Percentiles rank a stretch among this genome's conserved stretches.
Conservation (phyloP, 2,797 vertebrate genomes). For the Astyanax mexicanus region DNA sequence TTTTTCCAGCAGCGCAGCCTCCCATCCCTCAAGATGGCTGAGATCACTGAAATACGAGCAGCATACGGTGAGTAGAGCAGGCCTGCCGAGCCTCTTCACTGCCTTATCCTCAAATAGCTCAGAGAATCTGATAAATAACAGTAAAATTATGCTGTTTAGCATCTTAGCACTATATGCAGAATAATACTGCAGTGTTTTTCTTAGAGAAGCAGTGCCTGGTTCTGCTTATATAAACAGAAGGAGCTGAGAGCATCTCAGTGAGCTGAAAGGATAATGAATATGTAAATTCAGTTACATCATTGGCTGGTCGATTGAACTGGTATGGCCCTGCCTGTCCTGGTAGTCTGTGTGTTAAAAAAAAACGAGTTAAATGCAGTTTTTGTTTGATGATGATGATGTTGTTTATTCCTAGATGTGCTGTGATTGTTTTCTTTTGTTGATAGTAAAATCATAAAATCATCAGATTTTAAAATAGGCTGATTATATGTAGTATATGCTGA, state of each 20-base stretch:
- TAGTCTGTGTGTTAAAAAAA: no score
- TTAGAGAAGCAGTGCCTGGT: neutral
- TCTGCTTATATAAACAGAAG: neutral
- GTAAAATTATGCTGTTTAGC: neutral
- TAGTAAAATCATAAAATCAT: no score
- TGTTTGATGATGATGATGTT: conserved; percentile 17
- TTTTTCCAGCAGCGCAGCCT: conserved; percentile 53
- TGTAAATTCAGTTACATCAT: neutral
- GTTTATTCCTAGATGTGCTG: neutral
- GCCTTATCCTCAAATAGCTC: neutral
- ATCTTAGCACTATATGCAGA: neutral
- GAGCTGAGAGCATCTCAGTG: neutral
- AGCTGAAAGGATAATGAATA: neutral
- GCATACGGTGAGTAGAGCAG: conserved; percentile 75
- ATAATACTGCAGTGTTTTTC: neutral
- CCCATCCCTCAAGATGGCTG: conserved; percentile 80
- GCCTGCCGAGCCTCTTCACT: neutral
- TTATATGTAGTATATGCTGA: no score
- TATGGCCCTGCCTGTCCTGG: neutral
- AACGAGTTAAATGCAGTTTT: no score
- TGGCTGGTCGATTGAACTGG: neutral
- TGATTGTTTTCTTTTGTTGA: no score
- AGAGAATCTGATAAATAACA: neutral
- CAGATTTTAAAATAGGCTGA: no score
- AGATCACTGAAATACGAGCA: conserved; percentile 80